These are phyloP conservation scores for Vidua chalybeata DNA, from an alignment of 2,113 vertebrate genomes.

Conservation along the genomic window DNA sequence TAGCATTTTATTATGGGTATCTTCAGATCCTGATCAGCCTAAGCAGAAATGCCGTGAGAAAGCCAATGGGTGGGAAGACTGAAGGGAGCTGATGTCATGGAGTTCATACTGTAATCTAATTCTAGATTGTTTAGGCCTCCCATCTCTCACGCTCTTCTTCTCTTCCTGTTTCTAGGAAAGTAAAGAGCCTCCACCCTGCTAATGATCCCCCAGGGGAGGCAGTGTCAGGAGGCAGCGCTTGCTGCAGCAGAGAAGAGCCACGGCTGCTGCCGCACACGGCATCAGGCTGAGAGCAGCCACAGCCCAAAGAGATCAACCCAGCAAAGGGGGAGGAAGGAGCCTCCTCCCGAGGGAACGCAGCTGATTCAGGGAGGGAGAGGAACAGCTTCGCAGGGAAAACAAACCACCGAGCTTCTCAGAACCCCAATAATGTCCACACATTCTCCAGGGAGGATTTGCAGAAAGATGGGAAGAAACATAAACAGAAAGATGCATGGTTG, in stretches of 20 bases:
- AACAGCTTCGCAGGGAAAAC: background rate
- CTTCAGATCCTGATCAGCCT: background rate
- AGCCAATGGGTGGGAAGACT: slow-evolving; percentile 36
- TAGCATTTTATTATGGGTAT: background rate
- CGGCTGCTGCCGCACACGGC: background rate
- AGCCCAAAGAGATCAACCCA: background rate
- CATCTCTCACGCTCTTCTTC: slow-evolving; percentile 38
- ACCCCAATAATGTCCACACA: background rate
- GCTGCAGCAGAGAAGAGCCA: slow-evolving; percentile 7
- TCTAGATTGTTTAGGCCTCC: slow-evolving; percentile 31
- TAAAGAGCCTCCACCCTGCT: slow-evolving; percentile 50
- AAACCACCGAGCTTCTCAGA: slow-evolving; percentile 2
- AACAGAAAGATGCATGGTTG: background rate
- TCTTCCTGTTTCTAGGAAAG: slow-evolving; percentile 67
- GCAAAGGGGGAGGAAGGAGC: background rate
- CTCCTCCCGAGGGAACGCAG: background rate
- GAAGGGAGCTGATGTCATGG: slow-evolving; percentile 39
- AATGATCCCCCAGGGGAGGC: slow-evolving; percentile 28
- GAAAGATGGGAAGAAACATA: background rate
- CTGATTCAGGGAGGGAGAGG: slow-evolving; percentile 7
- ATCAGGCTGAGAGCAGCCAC: background rate
- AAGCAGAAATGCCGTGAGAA: slow-evolving; percentile 6
- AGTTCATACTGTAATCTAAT: slow-evolving; percentile 14
- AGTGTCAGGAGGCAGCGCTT: slow-evolving; percentile 48
- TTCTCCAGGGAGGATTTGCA: background rate